Evolutionary conservation across 2,888 invertebrate species (phyloP), one percentile per base, ranked within the genome.

Genomic region (Operophtera brumata): DNA sequence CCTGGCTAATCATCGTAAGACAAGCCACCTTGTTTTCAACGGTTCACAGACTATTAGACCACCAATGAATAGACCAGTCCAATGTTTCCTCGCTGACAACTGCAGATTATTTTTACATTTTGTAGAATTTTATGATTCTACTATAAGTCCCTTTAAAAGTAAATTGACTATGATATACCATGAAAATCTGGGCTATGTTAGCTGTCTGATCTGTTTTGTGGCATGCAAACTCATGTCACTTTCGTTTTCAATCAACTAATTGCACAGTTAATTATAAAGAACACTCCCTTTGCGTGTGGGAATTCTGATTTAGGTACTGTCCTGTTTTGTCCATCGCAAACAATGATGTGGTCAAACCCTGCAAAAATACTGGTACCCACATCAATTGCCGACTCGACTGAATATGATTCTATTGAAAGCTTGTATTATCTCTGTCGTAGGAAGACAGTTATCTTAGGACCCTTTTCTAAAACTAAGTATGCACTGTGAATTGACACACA

Each of bases 201-300:
- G n/a, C n/a, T n/a, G n/a, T 30, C 30, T 30, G 30, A 2, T 30
- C 30, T 9, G 7, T 30, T 30, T 49, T 47, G 39, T 47, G 39
- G 7, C 36, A 36, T 37, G 37, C 28, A 28, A 5, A 28, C 14
- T 34, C 32, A 13, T 44, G 48, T 36, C 48, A 14, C 39, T 56
- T 59, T 57, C 35, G 20, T 47, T 44, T 20, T 44, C 37, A 83
- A 81, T 65, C 68, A 57, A 58, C 66, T 75, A 82, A 80, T 77
- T 78, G 73, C 64, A 50, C 57, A 51, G 59, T 64, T 68, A 70
- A 75, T 70, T 70, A 62, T 54, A 68, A 62, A 51, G 25, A 69
- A 61, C 75, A 74, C 80, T 70, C 80, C 80, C 76, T 67, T 80
- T 69, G 77, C 79, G 81, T 77, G 80, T 65, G 62, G 59, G 57